Percentiles rank a stretch among this genome's conserved stretches.
Evolutionary conservation across 2,797 vertebrate genomes (phyloP).

Genomic region (Percopsis omiscomaycus): DNA sequence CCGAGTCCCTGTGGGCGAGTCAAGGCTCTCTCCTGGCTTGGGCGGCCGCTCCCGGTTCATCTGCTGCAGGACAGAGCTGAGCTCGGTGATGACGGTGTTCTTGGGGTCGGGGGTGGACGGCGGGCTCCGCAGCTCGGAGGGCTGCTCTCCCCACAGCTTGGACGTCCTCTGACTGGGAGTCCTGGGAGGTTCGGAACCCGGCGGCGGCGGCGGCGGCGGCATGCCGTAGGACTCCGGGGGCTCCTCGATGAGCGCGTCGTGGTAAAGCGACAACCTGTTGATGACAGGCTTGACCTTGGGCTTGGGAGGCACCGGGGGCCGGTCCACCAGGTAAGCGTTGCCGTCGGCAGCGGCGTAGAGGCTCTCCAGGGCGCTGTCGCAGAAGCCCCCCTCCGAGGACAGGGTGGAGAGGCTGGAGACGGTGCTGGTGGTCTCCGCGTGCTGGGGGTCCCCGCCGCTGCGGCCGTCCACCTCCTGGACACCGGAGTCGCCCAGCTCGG

Average conservation of each 20-base stretch:
- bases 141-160: slow-evolving; percentile 91
- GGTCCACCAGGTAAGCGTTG: slow-evolving; percentile 89
- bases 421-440: slow-evolving; percentile 95
- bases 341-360: slow-evolving; percentile 89
- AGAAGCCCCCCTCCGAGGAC: slow-evolving; percentile 89
- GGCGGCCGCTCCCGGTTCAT: slow-evolving; percentile 91
- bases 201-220: slow-evolving; percentile 84
- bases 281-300: slow-evolving; percentile 94
- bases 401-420: slow-evolving; percentile 96
- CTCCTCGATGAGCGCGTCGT: slow-evolving; percentile 89
- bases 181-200: slow-evolving; percentile 80
- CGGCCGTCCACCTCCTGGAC: slow-evolving; percentile 94
- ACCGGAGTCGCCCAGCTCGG: slow-evolving; percentile 87
- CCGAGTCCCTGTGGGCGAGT: slow-evolving; percentile 84
- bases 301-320: slow-evolving; percentile 95
- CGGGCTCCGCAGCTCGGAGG: slow-evolving; percentile 86
- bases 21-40: slow-evolving; percentile 86
- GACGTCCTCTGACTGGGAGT: slow-evolving; percentile 88
- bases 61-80: slow-evolving; percentile 96
- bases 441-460: slow-evolving; percentile 90
- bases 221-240: slow-evolving; percentile 84
- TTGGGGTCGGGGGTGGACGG: slow-evolving; percentile 88
- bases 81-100: slow-evolving; percentile 93
- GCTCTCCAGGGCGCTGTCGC: slow-evolving; percentile 85
- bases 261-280: slow-evolving; percentile 91